Base-by-base conservation (phyloP, 2,888 invertebrate genomes). In the Hirtodrosophila alboralis region DNA sequence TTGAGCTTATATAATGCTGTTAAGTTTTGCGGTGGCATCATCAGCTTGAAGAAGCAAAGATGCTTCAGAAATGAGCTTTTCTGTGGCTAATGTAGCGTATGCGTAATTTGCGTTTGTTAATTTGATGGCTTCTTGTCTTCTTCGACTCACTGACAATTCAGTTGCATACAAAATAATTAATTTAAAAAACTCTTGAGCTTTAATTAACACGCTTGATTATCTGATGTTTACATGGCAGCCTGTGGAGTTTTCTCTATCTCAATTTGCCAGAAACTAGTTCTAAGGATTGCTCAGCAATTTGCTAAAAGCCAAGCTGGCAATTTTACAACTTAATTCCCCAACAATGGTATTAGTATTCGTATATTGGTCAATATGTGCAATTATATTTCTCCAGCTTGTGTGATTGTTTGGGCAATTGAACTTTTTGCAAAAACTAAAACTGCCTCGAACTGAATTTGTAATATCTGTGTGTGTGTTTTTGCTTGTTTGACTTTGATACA, bases 181-280 rank as follows among this genome's bases (percentile, higher is more conserved):
- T 33, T 30, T 23, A 6, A 34, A 26, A 49, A 16, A 48, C 49
- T 44, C 8, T 33, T 45, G 10, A 21, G 28, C 53, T 57, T 4
- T n/a, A 21, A n/a, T n/a, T n/a, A 62, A 26, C 28, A 21, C 27
- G 33, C 16, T 31, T 33, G 44, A 27, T 36, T 41, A 14, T 13
- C 21, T 51, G 34, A 34, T 63, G 67, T 53, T 73, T 43, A 57
- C 51, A 59, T 59, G 43, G 43, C 54, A 53, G 27, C 57, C 28
- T 30, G 44, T 33, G 37, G 28, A 2, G 31, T 28, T 8, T 1
- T 33, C 54, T 7, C 23, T 31, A 21, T 21, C 54, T 59, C 65
- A 72, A 77, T 75, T 78, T 64, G 70, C 37, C 21, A 21, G 41
- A 60, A 81, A 78, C 54, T 75, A 78, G 83, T 81, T n/a, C n/a